Conservation (phyloP, 2,888 invertebrate genomes). For the Temnothorax unifasciatus region DNA sequence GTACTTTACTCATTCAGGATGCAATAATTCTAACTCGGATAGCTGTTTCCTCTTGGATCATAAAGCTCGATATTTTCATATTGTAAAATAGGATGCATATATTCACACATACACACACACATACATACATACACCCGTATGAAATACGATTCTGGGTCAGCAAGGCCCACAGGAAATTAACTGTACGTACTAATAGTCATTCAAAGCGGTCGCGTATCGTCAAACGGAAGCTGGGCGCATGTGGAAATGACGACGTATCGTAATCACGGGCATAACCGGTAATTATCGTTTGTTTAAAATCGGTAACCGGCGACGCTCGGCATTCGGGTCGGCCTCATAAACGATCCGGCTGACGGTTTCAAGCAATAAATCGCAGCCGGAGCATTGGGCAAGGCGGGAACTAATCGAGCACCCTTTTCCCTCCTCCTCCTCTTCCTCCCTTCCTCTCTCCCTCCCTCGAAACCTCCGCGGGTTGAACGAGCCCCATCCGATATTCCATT, state of each 20-base stretch:
- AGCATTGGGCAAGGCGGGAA: slow-evolving; percentile 73
- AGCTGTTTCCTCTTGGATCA: not conserved
- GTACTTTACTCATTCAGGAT: not conserved
- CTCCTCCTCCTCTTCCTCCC: slow-evolving; percentile 28
- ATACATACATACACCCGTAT: not conserved
- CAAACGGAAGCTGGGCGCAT: slow-evolving; percentile 68
- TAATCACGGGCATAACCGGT: slow-evolving; percentile 65
- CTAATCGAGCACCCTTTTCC: slow-evolving; percentile 69
- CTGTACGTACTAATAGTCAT: slow-evolving; percentile 57
- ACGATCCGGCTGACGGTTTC: slow-evolving; percentile 66
- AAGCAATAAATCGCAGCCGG: slow-evolving; percentile 71
- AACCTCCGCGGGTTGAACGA: slow-evolving; percentile 15
- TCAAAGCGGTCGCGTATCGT: slow-evolving; percentile 56
- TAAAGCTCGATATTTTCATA: not conserved
- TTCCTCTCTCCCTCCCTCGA: not conserved
- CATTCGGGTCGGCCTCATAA: slow-evolving; percentile 62
- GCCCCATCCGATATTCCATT: slow-evolving; percentile 71
- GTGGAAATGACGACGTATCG: slow-evolving; percentile 59
- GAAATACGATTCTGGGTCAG: slow-evolving; percentile 4
- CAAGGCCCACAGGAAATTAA: slow-evolving; percentile 64
- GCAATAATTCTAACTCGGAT: not conserved
- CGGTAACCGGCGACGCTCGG: slow-evolving; percentile 51
- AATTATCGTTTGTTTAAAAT: slow-evolving; percentile 72
- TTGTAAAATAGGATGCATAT: not conserved
- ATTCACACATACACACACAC: too few species aligned